Percentiles rank a stretch among this genome's conserved stretches.
phyloP scores from a whole-genome alignment of 2,797 vertebrate species.

The Rhadinocentrus ornatus region DNA sequence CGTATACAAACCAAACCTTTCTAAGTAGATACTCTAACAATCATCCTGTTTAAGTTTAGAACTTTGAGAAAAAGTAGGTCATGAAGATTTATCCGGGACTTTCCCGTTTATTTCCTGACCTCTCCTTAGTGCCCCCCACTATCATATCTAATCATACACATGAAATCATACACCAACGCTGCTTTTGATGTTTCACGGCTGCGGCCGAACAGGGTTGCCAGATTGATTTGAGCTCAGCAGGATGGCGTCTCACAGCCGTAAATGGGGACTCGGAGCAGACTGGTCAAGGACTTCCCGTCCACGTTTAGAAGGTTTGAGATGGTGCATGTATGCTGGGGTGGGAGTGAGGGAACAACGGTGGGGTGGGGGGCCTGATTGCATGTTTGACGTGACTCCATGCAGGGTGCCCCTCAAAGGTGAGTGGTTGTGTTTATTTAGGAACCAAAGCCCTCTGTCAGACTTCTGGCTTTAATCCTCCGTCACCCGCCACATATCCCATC shows the following conservation, averaged over 20 bases:
- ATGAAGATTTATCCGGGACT: constrained; percentile 54
- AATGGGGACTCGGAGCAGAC: constrained; percentile 69
- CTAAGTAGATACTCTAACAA: neutral
- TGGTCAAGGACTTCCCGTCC: constrained; percentile 73
- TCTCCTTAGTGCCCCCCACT: constrained; percentile 38
- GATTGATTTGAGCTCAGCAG: constrained; percentile 63
- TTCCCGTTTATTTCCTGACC: constrained; percentile 59
- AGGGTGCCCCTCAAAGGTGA: constrained; percentile 78
- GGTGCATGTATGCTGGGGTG: constrained; percentile 13
- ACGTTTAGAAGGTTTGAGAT: constrained; percentile 57
- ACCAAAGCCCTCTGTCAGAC: constrained; percentile 74
- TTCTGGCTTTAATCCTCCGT: constrained; percentile 78
- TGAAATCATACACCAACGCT: constrained; percentile 66
- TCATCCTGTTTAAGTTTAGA: neutral
- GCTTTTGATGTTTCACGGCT: constrained; percentile 65
- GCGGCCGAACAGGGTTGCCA: constrained; percentile 51
- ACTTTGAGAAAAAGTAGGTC: constrained; percentile 39
- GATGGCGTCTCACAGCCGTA: constrained; percentile 64
- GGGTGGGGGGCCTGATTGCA: constrained; percentile 53
- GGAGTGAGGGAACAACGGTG: too few relatives aligned
- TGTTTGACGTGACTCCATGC: constrained; percentile 68
- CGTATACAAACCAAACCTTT: too few relatives aligned
- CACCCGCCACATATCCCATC: constrained; percentile 79
- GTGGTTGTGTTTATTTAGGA: constrained; percentile 82
- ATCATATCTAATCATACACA: constrained; percentile 57